Conservation (phyloP, 2,797 vertebrate genomes). For the Tympanoctomys barrerae region DNA sequence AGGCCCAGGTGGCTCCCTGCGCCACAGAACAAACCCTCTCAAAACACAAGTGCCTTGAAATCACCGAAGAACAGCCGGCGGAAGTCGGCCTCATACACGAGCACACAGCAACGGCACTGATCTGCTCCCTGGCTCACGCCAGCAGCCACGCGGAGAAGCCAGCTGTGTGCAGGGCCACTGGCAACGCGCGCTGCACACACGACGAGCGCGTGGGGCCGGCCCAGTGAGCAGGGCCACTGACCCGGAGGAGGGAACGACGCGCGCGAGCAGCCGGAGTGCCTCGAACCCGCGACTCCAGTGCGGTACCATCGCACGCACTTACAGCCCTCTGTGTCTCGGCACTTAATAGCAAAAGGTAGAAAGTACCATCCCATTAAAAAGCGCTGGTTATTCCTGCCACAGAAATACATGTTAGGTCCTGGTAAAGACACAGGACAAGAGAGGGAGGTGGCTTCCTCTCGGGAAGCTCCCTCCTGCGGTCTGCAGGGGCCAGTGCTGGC, state of each 20-base stretch:
- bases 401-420: background rate
- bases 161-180: background rate
- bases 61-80: background rate
- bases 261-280: too few species aligned
- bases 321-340: background rate
- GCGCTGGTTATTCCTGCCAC: background rate
- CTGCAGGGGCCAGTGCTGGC: background rate
- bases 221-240: background rate
- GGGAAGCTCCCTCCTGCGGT: background rate
- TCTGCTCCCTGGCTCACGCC: background rate
- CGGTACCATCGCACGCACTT: background rate
- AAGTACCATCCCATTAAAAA: background rate
- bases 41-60: background rate
- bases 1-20: background rate
- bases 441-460: background rate
- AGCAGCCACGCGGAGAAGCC: too few species aligned
- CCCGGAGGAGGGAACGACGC: background rate
- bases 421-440: background rate
- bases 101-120: background rate
- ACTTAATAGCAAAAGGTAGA: background rate
- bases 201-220: background rate
- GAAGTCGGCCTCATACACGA: background rate
- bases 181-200: rapidly evolving
- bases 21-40: background rate
- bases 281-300: too few species aligned